Base-by-base conservation (phyloP, 1,140 invertebrate species). In the Zelostemma sp. region DNA sequence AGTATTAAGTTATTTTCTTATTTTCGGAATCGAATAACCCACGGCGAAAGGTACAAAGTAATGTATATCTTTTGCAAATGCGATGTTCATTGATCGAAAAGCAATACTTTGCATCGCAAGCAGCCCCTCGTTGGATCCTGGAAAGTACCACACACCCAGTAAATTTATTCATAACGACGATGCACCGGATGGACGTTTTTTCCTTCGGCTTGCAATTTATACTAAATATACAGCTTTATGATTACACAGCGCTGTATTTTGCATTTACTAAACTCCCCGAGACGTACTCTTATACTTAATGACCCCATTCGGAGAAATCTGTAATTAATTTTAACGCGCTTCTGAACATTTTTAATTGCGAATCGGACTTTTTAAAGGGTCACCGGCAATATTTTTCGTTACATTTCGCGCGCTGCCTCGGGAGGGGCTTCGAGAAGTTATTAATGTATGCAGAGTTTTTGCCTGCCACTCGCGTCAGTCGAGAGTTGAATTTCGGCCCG, bases 361-460 rank as follows among this genome's bases (percentile, higher is more conserved):
- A 28, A 28, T 28, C 25, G 8, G 3, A 8, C 25, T n/a, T n/a
- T n/a, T n/a, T 33, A 33, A 33, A 33, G 38, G 11, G 28, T 11
- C 62, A 60, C 70, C 68, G 62, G 25, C 25, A 4, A 4, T 28
- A 3, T 28, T 28, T 28, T 28, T 28, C 25, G 8, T 28, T 28
- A 8, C 25, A 8, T 8, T 28, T 28, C 63, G 57, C 40, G 48
- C 55, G 65, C 53, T 50, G 38, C 55, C 41, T 46, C 55, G 48
- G 50, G 28, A 4, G 8, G 8, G 43, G 41, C 67, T 71, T 67
- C 56, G 61, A 68, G 71, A 71, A 82, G 80, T 81, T 82, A 80
- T 80, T 84, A 82, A 82, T 80, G 75, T 80, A 80, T 74, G 76
- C 76, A 61, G 64, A 76, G 64, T 74, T 75, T 75, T 72, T 75